A percentile compares a stretch with the other conserved stretches of the same genome.
Conservation (phyloP, 2,888 invertebrate species). For the Anarsia innoxiella region DNA sequence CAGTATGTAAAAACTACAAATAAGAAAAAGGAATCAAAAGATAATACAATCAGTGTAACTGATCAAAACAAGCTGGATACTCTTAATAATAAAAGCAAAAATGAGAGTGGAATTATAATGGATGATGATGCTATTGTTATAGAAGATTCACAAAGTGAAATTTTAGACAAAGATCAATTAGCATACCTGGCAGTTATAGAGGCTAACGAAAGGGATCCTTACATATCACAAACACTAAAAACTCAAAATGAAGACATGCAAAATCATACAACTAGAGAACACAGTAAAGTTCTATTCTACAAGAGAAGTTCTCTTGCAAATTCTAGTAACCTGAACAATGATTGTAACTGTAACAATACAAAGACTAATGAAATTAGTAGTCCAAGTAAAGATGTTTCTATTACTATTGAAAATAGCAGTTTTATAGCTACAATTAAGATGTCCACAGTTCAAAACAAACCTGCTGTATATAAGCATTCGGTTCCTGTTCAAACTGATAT, state of each 20-base stretch:
- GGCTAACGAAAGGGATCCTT: too few relatives aligned
- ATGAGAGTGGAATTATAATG: slow-evolving; percentile 50
- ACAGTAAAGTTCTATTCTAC: slow-evolving; percentile 48
- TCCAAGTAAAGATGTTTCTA: slow-evolving; percentile 31
- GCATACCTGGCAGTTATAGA: slow-evolving; percentile 47
- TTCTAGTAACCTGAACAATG: slow-evolving; percentile 29
- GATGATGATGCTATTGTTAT: slow-evolving; percentile 46
- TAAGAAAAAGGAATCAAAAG: slow-evolving; percentile 10
- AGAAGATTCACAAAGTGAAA: slow-evolving; percentile 39
- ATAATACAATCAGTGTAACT: slow-evolving; percentile 9
- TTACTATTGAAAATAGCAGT: slow-evolving; percentile 38
- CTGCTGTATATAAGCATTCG: slow-evolving; percentile 22
- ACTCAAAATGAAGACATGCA: too few relatives aligned
- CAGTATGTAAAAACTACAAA: slow-evolving; percentile 11
- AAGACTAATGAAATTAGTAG: too few relatives aligned
- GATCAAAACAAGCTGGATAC: neutral
- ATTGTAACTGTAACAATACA: too few relatives aligned
- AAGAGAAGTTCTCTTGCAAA: slow-evolving; percentile 39
- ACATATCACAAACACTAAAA: neutral
- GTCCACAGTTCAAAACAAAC: slow-evolving; percentile 22
- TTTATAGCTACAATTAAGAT: slow-evolving; percentile 39
- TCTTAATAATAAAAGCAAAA: slow-evolving; percentile 22
- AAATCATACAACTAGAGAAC: too few relatives aligned
- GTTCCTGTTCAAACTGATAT: slow-evolving; percentile 43
- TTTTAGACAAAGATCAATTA: slow-evolving; percentile 48